Evolutionary conservation across 2,888 invertebrate genomes (phyloP), one percentile per base, ranked within the genome.

Genomic region (Leptopterna dolabrata): DNA sequence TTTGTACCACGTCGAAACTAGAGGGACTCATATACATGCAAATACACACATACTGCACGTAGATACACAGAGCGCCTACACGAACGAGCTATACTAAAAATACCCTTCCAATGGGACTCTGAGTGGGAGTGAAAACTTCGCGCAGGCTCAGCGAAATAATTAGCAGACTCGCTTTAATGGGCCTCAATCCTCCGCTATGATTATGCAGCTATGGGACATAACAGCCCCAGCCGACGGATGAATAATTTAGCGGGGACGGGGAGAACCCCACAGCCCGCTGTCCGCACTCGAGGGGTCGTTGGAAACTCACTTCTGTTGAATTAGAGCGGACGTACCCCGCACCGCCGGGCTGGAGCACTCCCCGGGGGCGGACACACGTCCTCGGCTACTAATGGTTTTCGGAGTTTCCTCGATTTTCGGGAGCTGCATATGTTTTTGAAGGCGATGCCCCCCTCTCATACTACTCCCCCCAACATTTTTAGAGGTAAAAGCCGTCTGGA

Each of bases 291-390:
- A 4, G 63, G 63, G 63, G 63, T 63, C 63, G 63, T 63, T 63
- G 63, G 63, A 63, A 63, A 63, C 63, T 63, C 63, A 24, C 63
- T 63, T 63, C 63, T 63, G 63, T 63, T 63, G 63, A 63, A 63
- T 63, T 63, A 63, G 63, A 63, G 63, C 63, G 63, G 24, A 63
- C 63, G 27, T 27, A 11, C 63, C 63, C 24, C 63, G n/a, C 16
- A 6, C 24, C 19, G 19, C 55, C 9, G 3, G 11, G 24, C 63
- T 11, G 24, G 7, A 19, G 63, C 63, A 9, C 24, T 19, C 19
- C 63, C 63, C 14, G 51, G 51, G 51, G 51, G n/a, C n/a, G 51
- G 51, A 51, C 51, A 51, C 51, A n/a, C 51, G 51, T 51, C 51
- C 51, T 16, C 51, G 19, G 1, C 63, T 63, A 7, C 24, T 63